These are phyloP conservation scores for Adelognathus sp. DNA, from an alignment of 2,888 invertebrate species.

Conservation along the genomic window DNA sequence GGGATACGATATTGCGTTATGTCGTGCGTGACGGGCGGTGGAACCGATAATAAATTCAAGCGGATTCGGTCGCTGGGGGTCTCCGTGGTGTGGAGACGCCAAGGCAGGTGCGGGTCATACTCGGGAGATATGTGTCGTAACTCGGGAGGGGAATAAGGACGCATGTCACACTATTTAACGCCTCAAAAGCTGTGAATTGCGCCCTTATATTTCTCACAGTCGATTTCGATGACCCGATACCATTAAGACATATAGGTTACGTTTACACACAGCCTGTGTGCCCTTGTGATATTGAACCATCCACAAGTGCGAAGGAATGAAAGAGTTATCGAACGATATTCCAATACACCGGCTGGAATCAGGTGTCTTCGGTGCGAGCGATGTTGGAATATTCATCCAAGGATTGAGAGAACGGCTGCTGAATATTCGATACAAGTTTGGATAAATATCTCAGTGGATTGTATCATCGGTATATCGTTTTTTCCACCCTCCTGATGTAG, in stretches of 20 bases:
- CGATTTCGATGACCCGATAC: no score
- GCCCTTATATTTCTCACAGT: no score
- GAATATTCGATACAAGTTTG: constrained; percentile 8
- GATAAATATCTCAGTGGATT: constrained; percentile 13
- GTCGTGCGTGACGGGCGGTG: constrained; percentile 27
- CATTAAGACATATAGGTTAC: no score
- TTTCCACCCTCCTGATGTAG: not conserved
- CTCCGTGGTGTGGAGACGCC: not conserved
- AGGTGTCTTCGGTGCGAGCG: constrained; percentile 18
- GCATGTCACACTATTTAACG: no score
- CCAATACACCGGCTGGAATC: constrained; percentile 4
- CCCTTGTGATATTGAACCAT: no score
- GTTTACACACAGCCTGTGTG: no score
- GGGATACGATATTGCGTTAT: constrained; percentile 12
- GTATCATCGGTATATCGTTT: constrained; percentile 23
- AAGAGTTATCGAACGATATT: not conserved
- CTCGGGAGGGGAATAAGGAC: no score
- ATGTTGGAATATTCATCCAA: constrained; percentile 34
- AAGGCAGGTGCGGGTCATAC: not conserved
- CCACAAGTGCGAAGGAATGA: not conserved
- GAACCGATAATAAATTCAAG: not conserved
- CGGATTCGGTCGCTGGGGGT: not conserved
- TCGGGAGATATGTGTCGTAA: no score
- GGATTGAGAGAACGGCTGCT: not conserved
- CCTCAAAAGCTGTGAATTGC: no score